These are phyloP conservation scores for Catharus minimus DNA, from an alignment of 2,113 vertebrate genomes.

Conservation along the genomic window DNA sequence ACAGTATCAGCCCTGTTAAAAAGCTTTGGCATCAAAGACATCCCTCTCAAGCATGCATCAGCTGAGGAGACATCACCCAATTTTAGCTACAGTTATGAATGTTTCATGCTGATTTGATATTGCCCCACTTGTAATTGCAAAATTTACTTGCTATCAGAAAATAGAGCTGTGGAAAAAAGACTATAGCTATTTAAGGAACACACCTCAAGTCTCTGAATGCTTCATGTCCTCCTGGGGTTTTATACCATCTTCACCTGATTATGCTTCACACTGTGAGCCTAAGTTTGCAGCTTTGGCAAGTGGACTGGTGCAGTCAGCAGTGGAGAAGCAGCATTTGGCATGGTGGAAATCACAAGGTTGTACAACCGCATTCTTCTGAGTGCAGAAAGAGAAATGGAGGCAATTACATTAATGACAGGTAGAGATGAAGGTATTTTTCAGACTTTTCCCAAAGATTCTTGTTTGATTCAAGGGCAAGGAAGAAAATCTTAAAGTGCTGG, in stretches of 20 bases:
- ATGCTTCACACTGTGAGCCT: background rate
- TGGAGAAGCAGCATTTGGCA: background rate
- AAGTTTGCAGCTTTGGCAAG: background rate
- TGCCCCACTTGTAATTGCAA: background rate
- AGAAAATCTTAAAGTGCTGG: background rate
- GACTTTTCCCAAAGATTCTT: background rate
- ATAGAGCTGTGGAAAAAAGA: background rate
- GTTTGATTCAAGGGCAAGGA: background rate
- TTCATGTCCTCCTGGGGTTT: background rate
- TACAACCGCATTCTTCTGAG: rapidly evolving
- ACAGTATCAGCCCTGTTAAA: background rate
- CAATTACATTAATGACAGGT: background rate
- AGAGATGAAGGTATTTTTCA: background rate
- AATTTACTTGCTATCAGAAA: background rate
- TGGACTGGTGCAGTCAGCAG: background rate
- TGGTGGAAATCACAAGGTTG: background rate
- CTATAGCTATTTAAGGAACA: background rate
- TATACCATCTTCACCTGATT: background rate
- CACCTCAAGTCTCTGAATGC: background rate
- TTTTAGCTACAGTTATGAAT: constrained; percentile 44
- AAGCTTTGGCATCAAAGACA: background rate
- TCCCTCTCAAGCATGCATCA: background rate
- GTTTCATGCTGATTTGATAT: constrained; percentile 27
- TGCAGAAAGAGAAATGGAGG: background rate
- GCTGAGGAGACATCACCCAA: background rate